Evolutionary conservation across 2,888 invertebrate species (phyloP), one percentile per base, ranked within the genome.

Genomic region (Scaptomyza cyrtandrae): DNA sequence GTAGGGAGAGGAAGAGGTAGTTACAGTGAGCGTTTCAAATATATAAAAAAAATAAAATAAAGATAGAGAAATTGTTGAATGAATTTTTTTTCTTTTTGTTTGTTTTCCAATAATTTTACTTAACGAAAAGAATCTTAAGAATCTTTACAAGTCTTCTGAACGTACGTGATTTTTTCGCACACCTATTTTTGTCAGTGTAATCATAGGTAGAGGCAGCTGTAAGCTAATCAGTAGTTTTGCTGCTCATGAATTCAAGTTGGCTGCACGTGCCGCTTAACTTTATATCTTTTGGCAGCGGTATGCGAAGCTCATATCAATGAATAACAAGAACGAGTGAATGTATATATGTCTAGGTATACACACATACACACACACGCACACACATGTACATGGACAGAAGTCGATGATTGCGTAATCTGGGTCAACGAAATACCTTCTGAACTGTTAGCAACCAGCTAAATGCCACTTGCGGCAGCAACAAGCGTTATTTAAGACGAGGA

Each of bases 371-470:
- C 11, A 31, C 9, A 29, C n/a, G 33, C 43, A 13, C 27, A 11
- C 24, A 16, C 31, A 16, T 31, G 45, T 49, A 19, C 37, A 49
- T 19, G 16, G 41, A 19, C 39, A 46, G 27, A 50, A 35, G 31
- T 55, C 59, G 71, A 81, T 81, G 73, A 81, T 81, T 86, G 77
- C 80, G 78, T 75, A 89, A 89, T 82, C 86, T 78, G 75, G 78
- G 83, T 78, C 84, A 78, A 75, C 68, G 71, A 70, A 84, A 84
- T 75, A 75, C 80, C 75, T 77, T 52, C 24, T 37, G 35, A 52
- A 27, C 52, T 27, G 52, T 27, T 27, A 27, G 11, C 37, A 37
- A 37, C 24, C 27, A 39, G 52, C 52, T 75, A 67, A 64, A 61
- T 63, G 69, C 69, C 69, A 56, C 61, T 44, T 58, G 69, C 52